These are phyloP conservation scores for Upupa epops DNA, from an alignment of 2,113 vertebrate genomes.

Conservation along the genomic window DNA sequence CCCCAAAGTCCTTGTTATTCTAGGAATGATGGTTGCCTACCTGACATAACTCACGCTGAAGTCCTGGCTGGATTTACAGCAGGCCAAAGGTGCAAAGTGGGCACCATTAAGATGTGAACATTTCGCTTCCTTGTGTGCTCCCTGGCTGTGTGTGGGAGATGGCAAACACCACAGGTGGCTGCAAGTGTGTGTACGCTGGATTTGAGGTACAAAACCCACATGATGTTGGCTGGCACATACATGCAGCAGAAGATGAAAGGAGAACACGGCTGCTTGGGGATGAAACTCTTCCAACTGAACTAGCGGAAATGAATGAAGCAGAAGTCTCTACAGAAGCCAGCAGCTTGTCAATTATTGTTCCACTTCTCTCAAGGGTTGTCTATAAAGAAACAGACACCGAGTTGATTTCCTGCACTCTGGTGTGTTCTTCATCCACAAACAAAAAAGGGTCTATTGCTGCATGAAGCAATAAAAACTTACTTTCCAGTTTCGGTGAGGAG, in stretches of 20 bases:
- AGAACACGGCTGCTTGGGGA: background rate
- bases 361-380: background rate
- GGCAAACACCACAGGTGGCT: background rate
- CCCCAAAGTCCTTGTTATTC: background rate
- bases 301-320: background rate
- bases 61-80: background rate
- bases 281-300: background rate
- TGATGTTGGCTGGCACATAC: background rate
- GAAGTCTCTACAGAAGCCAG: background rate
- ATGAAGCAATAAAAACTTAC: background rate
- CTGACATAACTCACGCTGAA: background rate
- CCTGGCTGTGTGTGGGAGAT: background rate
- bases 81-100: background rate
- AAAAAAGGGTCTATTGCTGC: background rate
- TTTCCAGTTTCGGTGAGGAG: background rate
- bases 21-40: background rate
- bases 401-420: background rate
- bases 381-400: background rate
- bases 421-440: background rate
- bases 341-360: background rate
- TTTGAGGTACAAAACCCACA: background rate
- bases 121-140: accelerated
- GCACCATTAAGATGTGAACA: background rate
- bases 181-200: background rate
- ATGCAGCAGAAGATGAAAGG: background rate